Evolutionary conservation across 1,140 invertebrate species (phyloP), one percentile per base, ranked within the genome.

Genomic region (Zaprionus capensis): DNA sequence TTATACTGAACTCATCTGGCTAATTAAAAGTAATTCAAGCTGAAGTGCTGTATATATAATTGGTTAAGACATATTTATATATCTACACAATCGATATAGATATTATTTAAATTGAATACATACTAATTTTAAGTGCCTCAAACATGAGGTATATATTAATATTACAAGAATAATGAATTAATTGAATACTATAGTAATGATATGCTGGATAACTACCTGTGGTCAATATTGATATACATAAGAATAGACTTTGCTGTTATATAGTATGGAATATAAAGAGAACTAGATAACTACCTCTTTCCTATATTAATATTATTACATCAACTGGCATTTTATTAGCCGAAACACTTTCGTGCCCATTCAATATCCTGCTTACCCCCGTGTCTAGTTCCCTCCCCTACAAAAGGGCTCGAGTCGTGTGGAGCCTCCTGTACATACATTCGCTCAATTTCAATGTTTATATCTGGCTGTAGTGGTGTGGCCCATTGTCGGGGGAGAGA

Each of bases 361-460:
- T 46, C 41, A 46, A 46, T 46, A 46, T 46, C 41, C 41, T 46
- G n/a, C 7, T 2, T 6, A 44, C 41, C n/a, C 41, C 15, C 41
- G 4, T 14, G 38, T 5, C 5, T 14, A 15, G 38, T 15, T 1
- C 41, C 36, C 14, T 38, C n/a, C 38, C 38, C 67, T 17, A 12
- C 56, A 24, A n/a, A 56, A 36, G 17, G 17, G n/a, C 34, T 44
- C 53, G 17, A 20, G 28, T 53, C 6, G 15, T 41, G 38, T 26
- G 20, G 65, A 46, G 46, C 79, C 71, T 57, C 55, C 49, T 46
- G 5, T n/a, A 44, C 22, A n/a, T n/a, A 55, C 22, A n/a, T 65
- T 55, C 55, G 46, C 69, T 68, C 73, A 82, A 85, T 76, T 73
- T 73, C 72, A 67, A 49, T 84, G 62, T 80, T 76, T 79, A 78